Evolutionary conservation across 2,113 vertebrate genomes (phyloP), one percentile per base, ranked within the genome.

Genomic region (Anguilla japonica): DNA sequence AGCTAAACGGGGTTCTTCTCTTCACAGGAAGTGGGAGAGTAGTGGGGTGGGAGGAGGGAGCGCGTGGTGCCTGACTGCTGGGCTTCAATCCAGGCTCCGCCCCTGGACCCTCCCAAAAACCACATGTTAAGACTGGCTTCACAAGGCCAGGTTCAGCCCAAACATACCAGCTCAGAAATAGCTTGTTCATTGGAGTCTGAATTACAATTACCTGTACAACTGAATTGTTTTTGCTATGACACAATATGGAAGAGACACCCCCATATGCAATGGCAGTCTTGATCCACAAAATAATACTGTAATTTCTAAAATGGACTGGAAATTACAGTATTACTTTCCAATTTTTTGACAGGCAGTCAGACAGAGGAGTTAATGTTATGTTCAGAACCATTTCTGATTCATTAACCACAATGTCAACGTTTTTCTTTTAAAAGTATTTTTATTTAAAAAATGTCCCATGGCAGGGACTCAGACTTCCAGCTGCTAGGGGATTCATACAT

Each of bases 11-110:
- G 86, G 84, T 86, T 84, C 78, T 84, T 88, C 83, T 89, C 86
- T 81, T 56, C 39, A 86, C 78, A 75, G 90, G 90, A 86, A 91
- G 84, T 87, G 86, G 87, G 85, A 88, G 87, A 87, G 60, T 67
- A 22, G 60, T 20, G 60, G n/a, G 78, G 86, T 60, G 84, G 83
- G 0, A 53, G n/a, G 67, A 85, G 75, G 84, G 83, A 1, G 60
- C 29, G 84, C 18, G 82, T 83, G 6, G 60, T 67, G 60, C 20
- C 60, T 67, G 60, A 67, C 60, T 67, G 60, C 60, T 67, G 20
- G 60, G 60, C 60, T 67, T 22, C 60, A 67, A 11, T 67, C 60
- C 60, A 67, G 22, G 60, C 22, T 67, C 60, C 60, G 22, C 60
- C 60, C 60, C 60, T 67, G 22, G 57, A 0, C 22, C 18, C 60